Evolutionary conservation across 2,888 invertebrate genomes (phyloP), one percentile per base, ranked within the genome.

Genomic region (Koerneria pararmatus): DNA sequence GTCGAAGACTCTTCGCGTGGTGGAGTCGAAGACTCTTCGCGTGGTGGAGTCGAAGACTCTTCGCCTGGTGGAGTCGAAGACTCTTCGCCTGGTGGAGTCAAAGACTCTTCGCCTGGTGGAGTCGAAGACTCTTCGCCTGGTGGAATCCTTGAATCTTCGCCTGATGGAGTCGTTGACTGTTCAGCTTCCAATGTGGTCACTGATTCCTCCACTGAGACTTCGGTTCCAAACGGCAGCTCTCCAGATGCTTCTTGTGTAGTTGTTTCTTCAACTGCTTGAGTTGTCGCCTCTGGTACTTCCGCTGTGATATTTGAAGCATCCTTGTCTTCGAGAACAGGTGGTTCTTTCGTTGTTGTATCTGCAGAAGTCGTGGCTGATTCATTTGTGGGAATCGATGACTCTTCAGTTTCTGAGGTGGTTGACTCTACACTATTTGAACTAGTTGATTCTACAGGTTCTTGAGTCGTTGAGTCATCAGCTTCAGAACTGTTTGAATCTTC

Each of bases 201-300:
- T 34, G 15, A n/a, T 58, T 58, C 46, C 19, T 53, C 34, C 15
- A 37, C 8, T 68, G 41, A 41, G 15, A 54, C 68, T 58, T 61
- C 66, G 24, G 56, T 34, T 58, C 62, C 60, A 27, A 31, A 27
- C 34, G n/a, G 41, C 31, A 22, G 51, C 53, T 6, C 59, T 41
- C 29, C 65, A 6, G 24, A n/a, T 15, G 11, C 60, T 46, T 5
- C 60, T 49, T 27, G 49, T 6, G 34, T 35, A 49, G 62, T 62
- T 31, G 1, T 62, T 51, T 67, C 69, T 57, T 64, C 68, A 37
- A 66, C 59, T 56, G 51, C 68, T 51, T 68, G 61, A 41, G 66
- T 62, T 22, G 54, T 65, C 48, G n/a, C n/a, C n/a, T n/a, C n/a
- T n/a, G n/a, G n/a, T n/a, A n/a, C n/a, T n/a, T n/a, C n/a, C n/a